Conservation (phyloP, 2,113 vertebrate species). For the Potamarius usumacintae region DNA sequence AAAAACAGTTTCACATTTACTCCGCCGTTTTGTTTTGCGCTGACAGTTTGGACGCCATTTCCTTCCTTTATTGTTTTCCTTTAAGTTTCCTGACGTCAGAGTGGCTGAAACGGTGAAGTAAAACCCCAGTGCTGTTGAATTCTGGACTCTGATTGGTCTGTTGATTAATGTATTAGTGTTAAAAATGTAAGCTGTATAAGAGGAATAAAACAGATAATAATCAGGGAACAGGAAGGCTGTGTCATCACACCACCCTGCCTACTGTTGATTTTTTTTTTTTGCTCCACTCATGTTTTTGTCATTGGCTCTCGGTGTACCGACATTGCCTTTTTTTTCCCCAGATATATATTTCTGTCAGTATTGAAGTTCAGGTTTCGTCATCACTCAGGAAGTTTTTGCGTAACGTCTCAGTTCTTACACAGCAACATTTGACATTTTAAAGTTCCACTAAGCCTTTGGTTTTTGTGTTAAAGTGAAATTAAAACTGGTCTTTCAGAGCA, state of each 20-base stretch:
- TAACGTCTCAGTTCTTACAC: neutral
- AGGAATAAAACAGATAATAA: no score
- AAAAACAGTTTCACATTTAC: neutral
- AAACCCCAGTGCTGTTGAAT: neutral
- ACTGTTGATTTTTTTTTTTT: neutral
- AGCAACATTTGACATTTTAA: neutral
- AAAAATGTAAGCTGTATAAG: no score
- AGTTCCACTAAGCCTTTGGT: neutral
- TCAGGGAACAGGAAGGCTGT: no score
- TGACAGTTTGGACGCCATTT: neutral
- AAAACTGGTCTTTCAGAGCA: neutral
- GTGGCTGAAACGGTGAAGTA: neutral
- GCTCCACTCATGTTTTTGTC: no score
- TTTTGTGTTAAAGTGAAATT: neutral
- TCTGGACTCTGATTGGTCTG: neutral
- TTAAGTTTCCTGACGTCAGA: neutral
- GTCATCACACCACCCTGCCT: no score
- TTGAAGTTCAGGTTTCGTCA: neutral
- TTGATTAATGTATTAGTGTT: neutral
- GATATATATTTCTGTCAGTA: neutral
- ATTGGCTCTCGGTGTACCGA: no score
- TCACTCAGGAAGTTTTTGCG: neutral
- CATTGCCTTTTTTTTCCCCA: no score
- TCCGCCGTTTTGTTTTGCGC: no score
- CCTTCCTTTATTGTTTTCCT: no score